Evolutionary conservation across 2,113 vertebrate species (phyloP).

Genomic region (Gambusia holbrooki): DNA sequence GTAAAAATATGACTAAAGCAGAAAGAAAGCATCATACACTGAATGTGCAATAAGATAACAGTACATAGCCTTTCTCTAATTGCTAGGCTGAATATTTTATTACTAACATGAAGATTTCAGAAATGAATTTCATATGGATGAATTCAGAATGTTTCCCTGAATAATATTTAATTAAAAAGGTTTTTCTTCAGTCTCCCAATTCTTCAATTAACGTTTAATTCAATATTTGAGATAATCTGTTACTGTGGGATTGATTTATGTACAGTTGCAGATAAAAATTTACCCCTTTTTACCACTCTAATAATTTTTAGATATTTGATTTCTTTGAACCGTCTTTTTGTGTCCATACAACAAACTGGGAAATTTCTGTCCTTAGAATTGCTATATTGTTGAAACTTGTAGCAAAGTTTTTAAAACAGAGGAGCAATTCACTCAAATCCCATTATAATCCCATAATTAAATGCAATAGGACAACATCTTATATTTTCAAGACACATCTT

Average conservation of each 20-base stretch:
- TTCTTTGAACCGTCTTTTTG: too few species aligned
- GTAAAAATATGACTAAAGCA: constrained; percentile 59
- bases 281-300: too few species aligned
- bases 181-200: not conserved
- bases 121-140: constrained; percentile 54
- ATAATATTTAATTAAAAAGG: not conserved
- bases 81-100: constrained; percentile 74
- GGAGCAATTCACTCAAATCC: too few species aligned
- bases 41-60: constrained; percentile 80
- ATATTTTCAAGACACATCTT: not conserved
- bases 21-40: constrained; percentile 58
- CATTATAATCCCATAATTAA: too few species aligned
- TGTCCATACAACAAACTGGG: too few species aligned
- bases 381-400: not conserved
- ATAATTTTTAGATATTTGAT: too few species aligned
- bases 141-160: constrained; percentile 46
- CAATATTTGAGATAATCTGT: not conserved
- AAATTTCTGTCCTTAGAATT: not conserved
- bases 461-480: not conserved
- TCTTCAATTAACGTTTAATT: not conserved
- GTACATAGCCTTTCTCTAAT: constrained; percentile 80
- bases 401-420: not conserved
- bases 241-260: not conserved
- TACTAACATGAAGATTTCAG: constrained; percentile 54
- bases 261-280: not conserved